Conservation (phyloP, 37 sponge, comb jelly and placozoan species). For the Diacarnus erythraeanus region DNA sequence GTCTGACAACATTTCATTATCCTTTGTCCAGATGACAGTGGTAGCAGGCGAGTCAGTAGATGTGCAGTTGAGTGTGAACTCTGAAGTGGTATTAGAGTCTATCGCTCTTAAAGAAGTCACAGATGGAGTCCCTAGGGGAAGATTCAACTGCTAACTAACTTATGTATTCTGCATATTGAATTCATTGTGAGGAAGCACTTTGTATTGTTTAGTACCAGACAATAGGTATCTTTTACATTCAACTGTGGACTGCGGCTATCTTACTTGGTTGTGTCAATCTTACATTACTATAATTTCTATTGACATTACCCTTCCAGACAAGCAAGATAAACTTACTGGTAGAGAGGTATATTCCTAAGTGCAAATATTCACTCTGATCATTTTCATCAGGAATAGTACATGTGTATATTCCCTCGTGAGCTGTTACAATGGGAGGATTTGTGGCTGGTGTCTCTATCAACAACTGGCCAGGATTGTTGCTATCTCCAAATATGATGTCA, state of each 20-base stretch:
- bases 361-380: background rate
- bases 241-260: too few species aligned
- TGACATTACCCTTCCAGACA: too few species aligned
- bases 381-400: constrained; percentile 12
- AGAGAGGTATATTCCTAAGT: constrained; percentile 6
- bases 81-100: background rate
- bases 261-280: too few species aligned
- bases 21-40: constrained; percentile 18
- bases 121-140: background rate
- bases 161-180: background rate
- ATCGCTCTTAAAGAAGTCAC: background rate
- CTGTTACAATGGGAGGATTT: background rate
- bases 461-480: constrained; percentile 7
- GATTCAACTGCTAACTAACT: background rate
- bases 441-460: constrained; percentile 1
- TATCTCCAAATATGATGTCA: constrained; percentile 12
- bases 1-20: background rate
- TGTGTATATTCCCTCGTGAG: constrained; percentile 7
- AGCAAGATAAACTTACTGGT: background rate
- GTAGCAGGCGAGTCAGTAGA: constrained; percentile 22
- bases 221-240: too few species aligned
- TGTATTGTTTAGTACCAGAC: background rate
- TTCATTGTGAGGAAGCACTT: background rate
- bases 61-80: constrained; percentile 13
- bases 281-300: too few species aligned